These are phyloP conservation scores for Drosophila gaucha DNA, from an alignment of 2,888 invertebrate genomes.

Conservation along the genomic window DNA sequence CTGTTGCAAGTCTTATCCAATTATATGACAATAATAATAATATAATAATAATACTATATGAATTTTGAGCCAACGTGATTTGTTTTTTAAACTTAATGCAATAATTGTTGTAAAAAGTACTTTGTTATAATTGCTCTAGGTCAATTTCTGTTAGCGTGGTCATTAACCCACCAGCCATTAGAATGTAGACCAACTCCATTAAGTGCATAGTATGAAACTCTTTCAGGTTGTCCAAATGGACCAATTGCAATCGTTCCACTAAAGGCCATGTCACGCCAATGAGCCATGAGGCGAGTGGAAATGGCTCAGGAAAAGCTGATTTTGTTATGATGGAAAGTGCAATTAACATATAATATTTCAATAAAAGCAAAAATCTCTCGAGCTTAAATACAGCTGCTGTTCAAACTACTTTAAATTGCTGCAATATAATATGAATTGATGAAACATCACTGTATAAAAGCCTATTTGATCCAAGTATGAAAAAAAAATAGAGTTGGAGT, in stretches of 20 bases:
- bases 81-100: no score
- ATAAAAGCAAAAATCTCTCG: no score
- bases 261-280: conserved; percentile 64
- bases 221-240: conserved; percentile 65
- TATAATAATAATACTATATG: no score
- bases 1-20: no score
- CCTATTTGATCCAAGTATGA: no score
- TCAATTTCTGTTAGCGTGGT: conserved; percentile 21
- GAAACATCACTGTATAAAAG: no score
- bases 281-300: conserved; percentile 50
- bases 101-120: not conserved
- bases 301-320: conserved; percentile 63
- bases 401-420: no score
- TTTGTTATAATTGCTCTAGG: conserved; percentile 16
- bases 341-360: no score
- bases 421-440: no score
- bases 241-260: conserved; percentile 56
- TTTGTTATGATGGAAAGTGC: conserved; percentile 72
- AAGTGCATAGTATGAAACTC: no score
- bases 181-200: conserved; percentile 66
- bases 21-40: not conserved
- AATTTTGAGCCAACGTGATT: not conserved
- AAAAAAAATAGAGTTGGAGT: no score
- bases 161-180: conserved; percentile 17
- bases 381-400: no score